Base-by-base conservation (phyloP, 2,113 vertebrate species). In the Epinephelus fuscoguttatus region DNA sequence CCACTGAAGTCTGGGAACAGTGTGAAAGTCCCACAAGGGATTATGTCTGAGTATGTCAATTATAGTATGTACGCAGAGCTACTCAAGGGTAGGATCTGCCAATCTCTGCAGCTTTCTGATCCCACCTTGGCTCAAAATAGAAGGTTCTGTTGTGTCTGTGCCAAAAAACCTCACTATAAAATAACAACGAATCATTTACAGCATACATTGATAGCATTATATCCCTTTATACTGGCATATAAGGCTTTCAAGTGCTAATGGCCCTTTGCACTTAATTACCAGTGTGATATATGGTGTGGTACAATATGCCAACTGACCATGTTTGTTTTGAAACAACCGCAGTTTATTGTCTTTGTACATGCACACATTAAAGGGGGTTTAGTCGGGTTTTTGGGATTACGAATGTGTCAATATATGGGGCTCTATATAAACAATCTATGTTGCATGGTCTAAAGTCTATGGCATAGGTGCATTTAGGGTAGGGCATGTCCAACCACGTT, bases 1-100 rank as follows among this genome's bases (percentile, higher is more conserved):
- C 92, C 89, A 74, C 87, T 85, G 67, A 87, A 89, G 88, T 90
- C 90, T 92, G 84, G 84, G 89, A 95, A 93, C 87, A 85, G 87
- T 63, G 81, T 13, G 81, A 63, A 79, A 81, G 82, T 91, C 91
- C 91, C 90, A 87, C 62, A 42, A 80, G 80, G 88, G 88, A 88
- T 93, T 91, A 92, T 61, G 87, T 86, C 86, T 82, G 87, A 92
- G 85, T 86, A 80, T 89, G 91, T 89, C 90, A 89, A 93, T 93
- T 94, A 92, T 52, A 86, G 86, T 87, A 89, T 84, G 89, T 87
- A 90, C 69, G 87, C 86, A 71, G 67, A 90, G 82, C 82, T 74
- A 84, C 84, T 89, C 81, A 30, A 57, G 82, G 86, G 88, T 42
- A 87, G 84, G 71, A 81, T 81, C 75, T 79, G 80, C 74, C 86